These are phyloP conservation scores for Eurytoma adleriae DNA, from an alignment of 2,888 invertebrate genomes.

Conservation along the genomic window DNA sequence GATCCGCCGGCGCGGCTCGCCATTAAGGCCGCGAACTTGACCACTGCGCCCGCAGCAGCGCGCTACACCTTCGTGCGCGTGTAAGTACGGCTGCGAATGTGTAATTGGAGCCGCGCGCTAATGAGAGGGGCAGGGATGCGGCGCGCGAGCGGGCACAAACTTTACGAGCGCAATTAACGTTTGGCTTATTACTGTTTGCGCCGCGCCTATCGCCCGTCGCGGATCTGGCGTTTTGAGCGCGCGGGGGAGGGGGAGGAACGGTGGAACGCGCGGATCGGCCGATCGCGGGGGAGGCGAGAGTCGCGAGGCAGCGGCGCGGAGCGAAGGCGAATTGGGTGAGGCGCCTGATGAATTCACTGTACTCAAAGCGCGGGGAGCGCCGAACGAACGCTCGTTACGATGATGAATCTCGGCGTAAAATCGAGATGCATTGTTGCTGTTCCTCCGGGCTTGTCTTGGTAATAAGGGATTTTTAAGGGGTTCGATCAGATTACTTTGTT, in stretches of 20 bases:
- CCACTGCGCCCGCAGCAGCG: background rate
- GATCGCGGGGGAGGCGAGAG: too few species aligned
- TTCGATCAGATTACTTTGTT: too few species aligned
- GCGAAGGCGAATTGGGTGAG: background rate
- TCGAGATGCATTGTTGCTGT: too few species aligned
- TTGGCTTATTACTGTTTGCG: slow-evolving; percentile 66
- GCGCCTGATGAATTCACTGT: too few species aligned
- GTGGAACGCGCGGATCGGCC: background rate
- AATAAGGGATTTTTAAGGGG: too few species aligned
- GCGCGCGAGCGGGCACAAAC: slow-evolving; percentile 34
- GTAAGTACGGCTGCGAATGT: background rate
- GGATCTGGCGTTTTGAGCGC: slow-evolving; percentile 58
- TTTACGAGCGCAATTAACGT: slow-evolving; percentile 67
- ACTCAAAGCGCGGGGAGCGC: too few species aligned
- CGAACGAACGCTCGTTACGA: too few species aligned
- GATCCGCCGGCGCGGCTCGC: slow-evolving; percentile 3
- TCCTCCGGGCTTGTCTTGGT: too few species aligned
- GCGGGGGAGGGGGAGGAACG: background rate
- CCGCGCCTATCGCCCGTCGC: slow-evolving; percentile 62
- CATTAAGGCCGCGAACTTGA: slow-evolving; percentile 8
- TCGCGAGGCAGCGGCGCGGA: background rate
- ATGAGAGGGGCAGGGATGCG: slow-evolving; percentile 31
- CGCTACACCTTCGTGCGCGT: background rate
- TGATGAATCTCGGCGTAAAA: too few species aligned
- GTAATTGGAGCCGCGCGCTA: slow-evolving; percentile 33